phyloP scores from a whole-genome alignment of 35 echinoderm and acorn worm genomes.

The Antedon bifida region DNA sequence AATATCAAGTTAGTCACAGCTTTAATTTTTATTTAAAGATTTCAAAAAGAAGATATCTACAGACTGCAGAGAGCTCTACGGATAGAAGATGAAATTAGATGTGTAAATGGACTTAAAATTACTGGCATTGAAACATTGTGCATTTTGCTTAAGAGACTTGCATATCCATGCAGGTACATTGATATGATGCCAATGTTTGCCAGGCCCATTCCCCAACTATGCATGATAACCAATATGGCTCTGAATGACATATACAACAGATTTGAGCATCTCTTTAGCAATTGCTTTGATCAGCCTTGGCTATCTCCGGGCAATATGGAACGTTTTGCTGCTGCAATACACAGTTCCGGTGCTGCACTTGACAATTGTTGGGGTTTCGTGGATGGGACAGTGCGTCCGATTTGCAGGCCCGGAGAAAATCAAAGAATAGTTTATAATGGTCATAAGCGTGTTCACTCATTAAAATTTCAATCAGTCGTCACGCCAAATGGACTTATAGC shows the following conservation, averaged over 20 bases:
- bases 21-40: no score
- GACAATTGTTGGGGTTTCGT: constrained; percentile 22
- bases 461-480: constrained; percentile 3
- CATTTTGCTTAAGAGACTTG: neutral
- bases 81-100: no score
- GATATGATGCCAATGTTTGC: neutral
- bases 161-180: neutral
- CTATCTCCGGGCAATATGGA: neutral
- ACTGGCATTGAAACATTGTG: constrained; percentile 37
- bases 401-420: constrained; percentile 5
- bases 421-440: constrained; percentile 4
- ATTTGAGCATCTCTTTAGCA: neutral
- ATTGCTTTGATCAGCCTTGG: constrained; percentile 19
- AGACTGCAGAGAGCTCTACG: no score
- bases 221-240: neutral
- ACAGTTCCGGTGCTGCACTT: constrained; percentile 5
- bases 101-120: no score
- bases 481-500: constrained; percentile 2
- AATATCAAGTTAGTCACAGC: no score
- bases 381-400: constrained; percentile 17
- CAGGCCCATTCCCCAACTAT: constrained; percentile 7
- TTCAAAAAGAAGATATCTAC: no score
- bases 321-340: neutral
- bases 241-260: neutral
- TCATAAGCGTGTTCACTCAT: constrained; percentile 8